phyloP scores from a whole-genome alignment of 2,797 vertebrate species.

The Anisognathus igniventris region DNA sequence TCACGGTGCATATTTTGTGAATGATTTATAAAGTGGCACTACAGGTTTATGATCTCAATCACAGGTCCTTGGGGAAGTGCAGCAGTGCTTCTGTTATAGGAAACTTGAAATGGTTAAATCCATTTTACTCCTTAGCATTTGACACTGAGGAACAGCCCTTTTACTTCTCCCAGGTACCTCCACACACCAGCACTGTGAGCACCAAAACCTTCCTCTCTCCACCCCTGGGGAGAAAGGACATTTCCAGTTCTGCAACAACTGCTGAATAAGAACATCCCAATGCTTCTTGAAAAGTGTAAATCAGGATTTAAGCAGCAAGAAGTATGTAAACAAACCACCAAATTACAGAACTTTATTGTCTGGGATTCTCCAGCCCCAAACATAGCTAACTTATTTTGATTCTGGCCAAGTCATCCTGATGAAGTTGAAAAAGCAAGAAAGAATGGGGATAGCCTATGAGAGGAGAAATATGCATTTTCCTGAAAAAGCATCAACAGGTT shows the following conservation, averaged over 20 bases:
- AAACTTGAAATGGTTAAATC: background rate
- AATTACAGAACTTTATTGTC: background rate
- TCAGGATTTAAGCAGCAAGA: background rate
- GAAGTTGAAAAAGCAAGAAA: background rate
- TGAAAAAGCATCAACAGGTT: background rate
- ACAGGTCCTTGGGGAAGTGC: background rate
- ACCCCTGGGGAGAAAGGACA: background rate
- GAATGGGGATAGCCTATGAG: background rate
- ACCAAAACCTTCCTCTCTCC: background rate
- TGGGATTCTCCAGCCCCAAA: background rate
- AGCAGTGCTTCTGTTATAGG: background rate
- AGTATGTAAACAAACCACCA: background rate
- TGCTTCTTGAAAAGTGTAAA: background rate
- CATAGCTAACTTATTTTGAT: background rate
- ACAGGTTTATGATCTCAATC: constrained; percentile 21
- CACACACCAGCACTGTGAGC: background rate
- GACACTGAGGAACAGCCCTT: background rate
- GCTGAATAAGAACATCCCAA: background rate
- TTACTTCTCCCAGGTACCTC: background rate
- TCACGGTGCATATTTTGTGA: constrained; percentile 18
- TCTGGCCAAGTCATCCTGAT: background rate
- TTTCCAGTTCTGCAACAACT: background rate
- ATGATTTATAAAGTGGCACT: constrained; percentile 48
- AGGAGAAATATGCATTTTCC: background rate
- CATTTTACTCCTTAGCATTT: background rate